These are phyloP conservation scores for Callyntrura sp. DNA, from an alignment of 2,888 invertebrate genomes.

Conservation along the genomic window DNA sequence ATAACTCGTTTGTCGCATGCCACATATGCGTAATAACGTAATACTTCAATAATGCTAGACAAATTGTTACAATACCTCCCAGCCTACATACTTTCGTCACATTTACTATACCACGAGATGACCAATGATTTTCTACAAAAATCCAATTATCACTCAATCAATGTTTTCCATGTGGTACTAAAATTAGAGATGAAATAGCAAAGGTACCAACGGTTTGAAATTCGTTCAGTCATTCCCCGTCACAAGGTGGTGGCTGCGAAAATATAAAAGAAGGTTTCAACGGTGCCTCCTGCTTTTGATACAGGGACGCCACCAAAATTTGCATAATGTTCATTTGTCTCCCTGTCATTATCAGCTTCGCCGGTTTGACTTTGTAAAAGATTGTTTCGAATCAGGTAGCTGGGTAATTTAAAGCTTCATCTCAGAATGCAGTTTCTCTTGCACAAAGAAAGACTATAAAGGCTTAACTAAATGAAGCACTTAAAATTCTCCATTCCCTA, in stretches of 20 bases:
- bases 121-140: neutral
- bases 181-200: neutral
- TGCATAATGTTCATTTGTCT: constrained; percentile 59
- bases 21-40: too few species aligned
- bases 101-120: neutral
- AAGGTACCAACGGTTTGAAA: neutral
- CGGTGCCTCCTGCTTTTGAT: neutral
- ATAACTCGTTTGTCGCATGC: constrained; percentile 54
- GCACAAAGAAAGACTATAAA: too few species aligned
- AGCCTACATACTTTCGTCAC: neutral
- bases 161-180: constrained; percentile 42
- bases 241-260: neutral
- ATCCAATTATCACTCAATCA: constrained; percentile 50
- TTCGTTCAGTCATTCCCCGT: neutral
- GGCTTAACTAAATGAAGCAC: neutral
- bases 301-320: constrained; percentile 19
- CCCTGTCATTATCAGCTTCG: constrained; percentile 48
- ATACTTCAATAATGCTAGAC: constrained; percentile 7
- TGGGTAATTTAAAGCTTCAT: neutral
- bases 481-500: neutral
- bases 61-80: constrained; percentile 19
- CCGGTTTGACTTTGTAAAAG: neutral
- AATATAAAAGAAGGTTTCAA: neutral
- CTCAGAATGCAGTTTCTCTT: neutral
- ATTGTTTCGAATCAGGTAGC: neutral